Base-by-base conservation (phyloP, 1,140 invertebrate species). In the Zaprionus inermis region DNA sequence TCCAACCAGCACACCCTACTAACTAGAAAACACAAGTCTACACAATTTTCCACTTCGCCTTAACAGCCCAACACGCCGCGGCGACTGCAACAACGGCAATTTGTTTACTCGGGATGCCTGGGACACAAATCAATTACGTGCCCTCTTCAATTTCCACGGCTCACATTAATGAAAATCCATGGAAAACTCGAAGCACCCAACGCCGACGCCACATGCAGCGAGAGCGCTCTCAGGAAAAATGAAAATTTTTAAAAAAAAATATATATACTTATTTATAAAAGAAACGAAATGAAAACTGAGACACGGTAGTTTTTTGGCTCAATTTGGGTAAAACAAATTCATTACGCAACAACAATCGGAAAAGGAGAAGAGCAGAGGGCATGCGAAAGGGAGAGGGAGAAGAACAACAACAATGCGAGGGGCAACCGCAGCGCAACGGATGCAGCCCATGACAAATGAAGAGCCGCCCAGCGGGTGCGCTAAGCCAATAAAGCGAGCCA, bases 81-180 rank as follows among this genome's bases (percentile, higher is more conserved):
- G 24, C 14, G 36, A 30, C 28, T 24, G 52, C 32, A 28, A 12
- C 22, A 64, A 28, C 38, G 16, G n/a, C 22, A 61, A 68, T 73
- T 73, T 73, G 57, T 69, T 63, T 70, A 74, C 58, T 55, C 57
- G 66, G 28, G 22, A 55, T 54, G 58, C 52, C 46, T 56, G 34
- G 46, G 46, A 54, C 54, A 78, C 70, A 80, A 86, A 86, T 86
- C 83, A 88, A 86, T 86, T 86, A 74, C 58, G 52, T 49, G 41
- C 65, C 36, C 65, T 68, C 69, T 72, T 61, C 60, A 73, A 65
- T 81, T 38, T 20, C 41, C 69, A 74, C 72, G 76, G 73, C 76
- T 77, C 69, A 56, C 76, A 89, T 89, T 83, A 83, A 88, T 89
- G 84, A 89, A 88, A 88, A 83, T 83, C 69, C 49, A 79, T 80